Evolutionary conservation across 2,797 vertebrate species (phyloP).

Genomic region (Hippocampus kuda): DNA sequence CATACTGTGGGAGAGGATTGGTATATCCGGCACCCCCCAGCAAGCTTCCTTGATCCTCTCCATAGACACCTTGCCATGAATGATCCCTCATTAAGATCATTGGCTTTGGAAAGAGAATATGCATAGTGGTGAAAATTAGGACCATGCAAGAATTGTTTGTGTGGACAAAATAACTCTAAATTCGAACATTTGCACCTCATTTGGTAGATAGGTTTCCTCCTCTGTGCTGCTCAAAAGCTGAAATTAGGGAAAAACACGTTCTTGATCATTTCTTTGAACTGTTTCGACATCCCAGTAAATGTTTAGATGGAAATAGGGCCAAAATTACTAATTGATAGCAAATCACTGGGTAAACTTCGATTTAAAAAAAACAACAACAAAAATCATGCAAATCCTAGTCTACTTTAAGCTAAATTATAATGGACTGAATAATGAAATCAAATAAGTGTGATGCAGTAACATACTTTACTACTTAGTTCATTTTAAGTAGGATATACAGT

Average conservation of each 20-base stretch:
- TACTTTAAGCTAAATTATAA: too few species aligned
- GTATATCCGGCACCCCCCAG: conserved; percentile 41
- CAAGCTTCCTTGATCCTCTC: conserved; percentile 38
- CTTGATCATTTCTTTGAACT: not conserved
- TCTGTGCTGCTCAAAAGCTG: conserved; percentile 65
- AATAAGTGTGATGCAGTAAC: too few species aligned
- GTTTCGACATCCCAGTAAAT: not conserved
- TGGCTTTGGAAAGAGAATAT: conserved; percentile 36
- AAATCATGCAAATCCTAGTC: too few species aligned
- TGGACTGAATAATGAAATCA: too few species aligned
- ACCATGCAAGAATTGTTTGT: not conserved
- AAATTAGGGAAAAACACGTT: conserved; percentile 12
- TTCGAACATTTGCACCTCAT: conserved; percentile 40
- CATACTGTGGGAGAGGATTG: conserved; percentile 38
- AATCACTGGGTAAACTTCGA: not conserved
- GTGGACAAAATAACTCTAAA: not conserved
- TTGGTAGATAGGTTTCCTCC: conserved; percentile 57
- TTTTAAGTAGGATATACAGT: too few species aligned
- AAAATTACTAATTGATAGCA: not conserved
- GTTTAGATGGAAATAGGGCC: not conserved
- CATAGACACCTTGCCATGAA: conserved; percentile 44
- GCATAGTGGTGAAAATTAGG: not conserved
- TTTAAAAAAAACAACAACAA: too few species aligned
- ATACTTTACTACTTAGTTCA: too few species aligned
- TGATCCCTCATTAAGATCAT: conserved; percentile 34